Base-by-base conservation (phyloP, 2,797 vertebrate genomes). In the Petrocephalus sullivani region DNA sequence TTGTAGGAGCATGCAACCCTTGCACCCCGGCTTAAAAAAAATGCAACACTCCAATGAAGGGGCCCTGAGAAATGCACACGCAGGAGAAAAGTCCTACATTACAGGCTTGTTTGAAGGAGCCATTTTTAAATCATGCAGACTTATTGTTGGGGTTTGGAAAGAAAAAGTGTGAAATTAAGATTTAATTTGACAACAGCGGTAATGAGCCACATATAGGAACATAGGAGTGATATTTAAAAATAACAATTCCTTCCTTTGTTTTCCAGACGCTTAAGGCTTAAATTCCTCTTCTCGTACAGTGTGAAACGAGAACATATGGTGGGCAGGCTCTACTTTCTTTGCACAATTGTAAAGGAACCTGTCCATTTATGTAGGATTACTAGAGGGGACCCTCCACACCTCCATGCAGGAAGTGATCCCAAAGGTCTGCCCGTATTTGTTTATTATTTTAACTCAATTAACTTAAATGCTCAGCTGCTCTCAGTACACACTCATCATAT, bases 61-160 rank as follows among this genome's bases (percentile, higher is more conserved):
- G 53, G 49, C 56, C 53, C 58, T 86, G 23, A 58, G 61, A 83
- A 87, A 57, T 81, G 82, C 67, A 23, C 83, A n/a, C 10, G 14
- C 33, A 58, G 28, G 12, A 87, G 56, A 33, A 84, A 57, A 51
- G 53, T 49, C 3, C 56, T 51, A 16, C 33, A 78, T 64, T 86
- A 49, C 64, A 88, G 87, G 75, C 21, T 57, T 83, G 78, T 56
- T 46, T 82, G 75, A 4, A 75, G 21, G 46, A 57, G 87, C 71
- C 54, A 88, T 88, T 61, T 83, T 82, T 88, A 82, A 83, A 61
- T 57, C 23, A 41, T 37, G 60, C 81, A 51, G 19, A 78, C 37
- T 49, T 41, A 58, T 23, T 41, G 21, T 49, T 14, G 57, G 37
- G 51, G 7, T 56, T 54, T 84, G 9, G 21, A 54, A 46, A 28